These are phyloP conservation scores for Carapus acus DNA, from an alignment of 2,797 vertebrate species.

Conservation along the genomic window DNA sequence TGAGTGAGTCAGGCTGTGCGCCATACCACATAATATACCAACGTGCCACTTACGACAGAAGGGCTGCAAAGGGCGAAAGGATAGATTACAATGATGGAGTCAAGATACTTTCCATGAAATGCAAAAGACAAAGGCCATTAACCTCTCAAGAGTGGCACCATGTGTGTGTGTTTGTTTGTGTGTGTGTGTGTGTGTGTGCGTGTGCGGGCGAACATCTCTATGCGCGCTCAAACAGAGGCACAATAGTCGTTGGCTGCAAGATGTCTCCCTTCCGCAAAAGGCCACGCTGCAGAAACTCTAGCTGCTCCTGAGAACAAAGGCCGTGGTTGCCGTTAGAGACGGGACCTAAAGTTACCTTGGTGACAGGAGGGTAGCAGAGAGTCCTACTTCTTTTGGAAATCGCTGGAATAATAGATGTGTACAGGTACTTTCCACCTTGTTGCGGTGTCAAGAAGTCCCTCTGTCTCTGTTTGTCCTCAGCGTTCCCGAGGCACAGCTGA, in stretches of 20 bases:
- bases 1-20: not conserved
- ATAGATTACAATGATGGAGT: slow-evolving; percentile 11
- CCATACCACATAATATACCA: not conserved
- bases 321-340: slow-evolving; percentile 56
- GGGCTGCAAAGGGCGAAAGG: slow-evolving; percentile 13
- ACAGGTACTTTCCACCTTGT: slow-evolving; percentile 22
- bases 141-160: not conserved
- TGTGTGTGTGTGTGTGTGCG: not conserved
- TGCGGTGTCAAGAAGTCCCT: no score
- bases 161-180: not conserved
- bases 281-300: slow-evolving; percentile 64
- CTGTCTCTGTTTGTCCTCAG: slow-evolving; percentile 55
- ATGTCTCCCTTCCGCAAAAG: slow-evolving; percentile 44
- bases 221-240: slow-evolving; percentile 1
- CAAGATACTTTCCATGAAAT: slow-evolving; percentile 26
- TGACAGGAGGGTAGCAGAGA: slow-evolving; percentile 36
- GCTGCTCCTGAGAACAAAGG: slow-evolving; percentile 68
- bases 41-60: slow-evolving; percentile 6
- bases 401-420: slow-evolving; percentile 24
- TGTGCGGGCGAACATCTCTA: no score
- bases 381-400: slow-evolving; percentile 33
- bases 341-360: slow-evolving; percentile 53
- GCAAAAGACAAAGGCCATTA: slow-evolving; percentile 12
- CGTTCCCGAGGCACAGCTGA: slow-evolving; percentile 86
- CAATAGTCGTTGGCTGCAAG: slow-evolving; percentile 16